Conservation (phyloP, 1,140 invertebrate species). For the Lepidurus couesii region DNA sequence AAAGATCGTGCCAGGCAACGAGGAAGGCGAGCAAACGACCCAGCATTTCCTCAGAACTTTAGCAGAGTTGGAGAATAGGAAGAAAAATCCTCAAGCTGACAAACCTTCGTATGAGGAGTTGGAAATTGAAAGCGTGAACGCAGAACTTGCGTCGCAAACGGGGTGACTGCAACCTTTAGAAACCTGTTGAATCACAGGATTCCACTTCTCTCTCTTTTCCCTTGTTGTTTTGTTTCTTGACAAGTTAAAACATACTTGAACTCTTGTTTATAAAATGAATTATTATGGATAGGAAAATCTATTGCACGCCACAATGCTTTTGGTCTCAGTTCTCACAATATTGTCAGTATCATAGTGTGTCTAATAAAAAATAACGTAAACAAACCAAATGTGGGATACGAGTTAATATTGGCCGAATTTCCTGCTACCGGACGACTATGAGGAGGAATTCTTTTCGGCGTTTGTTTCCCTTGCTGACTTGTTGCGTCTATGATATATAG, state of each 20-base stretch:
- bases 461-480: neutral
- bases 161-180: neutral
- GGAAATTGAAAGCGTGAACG: neutral
- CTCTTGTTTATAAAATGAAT: neutral
- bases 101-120: slow-evolving; percentile 42
- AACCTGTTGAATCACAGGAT: neutral
- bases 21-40: slow-evolving; percentile 93
- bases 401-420: neutral
- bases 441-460: neutral
- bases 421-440: neutral
- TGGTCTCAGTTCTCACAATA: slow-evolving; percentile 12
- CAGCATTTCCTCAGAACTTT: slow-evolving; percentile 88
- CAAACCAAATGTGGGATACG: neutral
- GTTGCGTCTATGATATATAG: neutral
- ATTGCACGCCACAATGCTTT: slow-evolving; percentile 7
- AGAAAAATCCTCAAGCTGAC: slow-evolving; percentile 55
- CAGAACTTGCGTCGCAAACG: neutral
- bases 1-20: slow-evolving; percentile 77
- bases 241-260: neutral
- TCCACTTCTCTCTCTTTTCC: neutral
- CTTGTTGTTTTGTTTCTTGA: neutral
- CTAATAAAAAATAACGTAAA: slow-evolving; percentile 2
- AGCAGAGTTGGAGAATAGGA: slow-evolving; percentile 61
- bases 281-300: slow-evolving; percentile 14
- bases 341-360: slow-evolving; percentile 9